These are phyloP conservation scores for Nematolebias whitei DNA, from an alignment of 2,113 vertebrate species.

Conservation along the genomic window DNA sequence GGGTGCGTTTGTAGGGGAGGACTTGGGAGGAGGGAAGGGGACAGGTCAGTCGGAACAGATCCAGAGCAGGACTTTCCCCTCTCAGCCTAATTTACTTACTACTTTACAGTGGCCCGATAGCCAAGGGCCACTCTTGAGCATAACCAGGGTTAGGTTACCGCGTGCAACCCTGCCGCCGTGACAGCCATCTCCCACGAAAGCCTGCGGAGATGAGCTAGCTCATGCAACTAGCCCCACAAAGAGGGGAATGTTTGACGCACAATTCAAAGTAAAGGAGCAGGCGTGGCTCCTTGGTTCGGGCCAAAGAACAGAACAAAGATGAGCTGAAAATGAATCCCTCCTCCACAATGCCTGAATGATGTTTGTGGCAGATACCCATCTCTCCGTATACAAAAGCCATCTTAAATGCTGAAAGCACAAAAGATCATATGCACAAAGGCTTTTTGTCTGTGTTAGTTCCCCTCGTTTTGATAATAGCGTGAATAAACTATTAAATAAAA, in stretches of 20 bases:
- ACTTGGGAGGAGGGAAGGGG: constrained; percentile 18
- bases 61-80: constrained; percentile 42
- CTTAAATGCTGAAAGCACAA: constrained; percentile 85
- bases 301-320: constrained; percentile 95
- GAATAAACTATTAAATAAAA: constrained; percentile 64
- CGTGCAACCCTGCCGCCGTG: constrained; percentile 88
- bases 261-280: constrained; percentile 87
- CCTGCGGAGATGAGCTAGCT: constrained; percentile 91
- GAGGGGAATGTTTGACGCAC: constrained; percentile 88
- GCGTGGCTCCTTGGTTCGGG: constrained; percentile 89
- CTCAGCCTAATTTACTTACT: constrained; percentile 57
- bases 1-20: constrained; percentile 29
- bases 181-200: constrained; percentile 91
- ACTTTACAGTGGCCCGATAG: constrained; percentile 78
- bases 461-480: constrained; percentile 76
- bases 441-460: constrained; percentile 76
- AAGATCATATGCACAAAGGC: constrained; percentile 84
- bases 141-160: constrained; percentile 81
- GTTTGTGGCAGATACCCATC: constrained; percentile 88
- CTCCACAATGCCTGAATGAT: constrained; percentile 89
- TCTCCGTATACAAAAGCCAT: constrained; percentile 85
- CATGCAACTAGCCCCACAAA: constrained; percentile 90
- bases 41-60: constrained; percentile 54
- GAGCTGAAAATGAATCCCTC: constrained; percentile 90
- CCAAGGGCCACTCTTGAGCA: constrained; percentile 84